These are phyloP conservation scores for Limnephilus rhombicus DNA, from an alignment of 2,888 invertebrate species.

Conservation along the genomic window DNA sequence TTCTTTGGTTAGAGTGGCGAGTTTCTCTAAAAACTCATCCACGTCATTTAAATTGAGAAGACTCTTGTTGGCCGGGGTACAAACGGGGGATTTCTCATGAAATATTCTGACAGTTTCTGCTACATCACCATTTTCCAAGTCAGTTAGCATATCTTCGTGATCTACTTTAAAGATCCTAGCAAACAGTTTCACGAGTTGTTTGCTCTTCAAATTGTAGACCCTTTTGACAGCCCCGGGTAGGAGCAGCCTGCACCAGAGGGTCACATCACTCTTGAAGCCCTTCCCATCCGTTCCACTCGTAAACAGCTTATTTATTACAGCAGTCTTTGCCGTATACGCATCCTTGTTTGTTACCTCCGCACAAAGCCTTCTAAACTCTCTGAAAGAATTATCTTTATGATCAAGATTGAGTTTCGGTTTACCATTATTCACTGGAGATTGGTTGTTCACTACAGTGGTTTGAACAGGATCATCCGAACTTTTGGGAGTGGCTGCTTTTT, in stretches of 20 bases:
- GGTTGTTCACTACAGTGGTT: not conserved
- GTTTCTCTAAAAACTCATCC: slow-evolving; percentile 85
- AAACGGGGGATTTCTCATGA: slow-evolving; percentile 81
- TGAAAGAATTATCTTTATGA: slow-evolving; percentile 84
- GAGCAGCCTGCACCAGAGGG: slow-evolving; percentile 89
- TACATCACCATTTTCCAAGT: slow-evolving; percentile 93
- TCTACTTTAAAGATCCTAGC: slow-evolving; percentile 86
- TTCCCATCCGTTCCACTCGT: slow-evolving; percentile 79
- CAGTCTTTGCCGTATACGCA: slow-evolving; percentile 90
- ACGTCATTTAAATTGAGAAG: slow-evolving; percentile 85
- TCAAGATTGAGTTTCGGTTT: slow-evolving; percentile 63
- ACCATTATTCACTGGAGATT: not conserved
- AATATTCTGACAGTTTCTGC: slow-evolving; percentile 90
- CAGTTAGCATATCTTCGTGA: slow-evolving; percentile 89
- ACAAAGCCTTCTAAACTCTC: slow-evolving; percentile 87
- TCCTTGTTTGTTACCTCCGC: slow-evolving; percentile 86
- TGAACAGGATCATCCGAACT: slow-evolving; percentile 44
- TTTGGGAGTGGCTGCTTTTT: slow-evolving; percentile 67
- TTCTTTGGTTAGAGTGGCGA: slow-evolving; percentile 89
- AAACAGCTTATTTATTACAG: slow-evolving; percentile 83
- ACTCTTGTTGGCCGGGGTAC: slow-evolving; percentile 83
- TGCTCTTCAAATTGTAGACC: slow-evolving; percentile 95
- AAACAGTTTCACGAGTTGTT: slow-evolving; percentile 93
- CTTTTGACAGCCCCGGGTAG: slow-evolving; percentile 90
- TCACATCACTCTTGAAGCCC: slow-evolving; percentile 86